Conservation (phyloP, 2,888 invertebrate genomes). For the Cremastinae sp. region DNA sequence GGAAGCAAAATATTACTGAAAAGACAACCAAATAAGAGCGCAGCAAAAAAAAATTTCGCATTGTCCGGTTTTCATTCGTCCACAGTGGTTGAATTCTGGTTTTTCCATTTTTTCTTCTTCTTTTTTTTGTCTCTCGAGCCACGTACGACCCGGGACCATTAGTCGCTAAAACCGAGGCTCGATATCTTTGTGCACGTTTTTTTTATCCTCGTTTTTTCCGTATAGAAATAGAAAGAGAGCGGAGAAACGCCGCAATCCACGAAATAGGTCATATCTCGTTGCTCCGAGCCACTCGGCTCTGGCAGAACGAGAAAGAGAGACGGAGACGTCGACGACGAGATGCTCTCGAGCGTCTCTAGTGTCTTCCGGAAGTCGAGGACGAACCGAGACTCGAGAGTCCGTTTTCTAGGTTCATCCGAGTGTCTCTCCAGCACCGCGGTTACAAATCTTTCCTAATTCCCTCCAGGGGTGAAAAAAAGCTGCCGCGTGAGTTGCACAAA, state of each 20-base stretch:
- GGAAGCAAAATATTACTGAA: too few relatives aligned
- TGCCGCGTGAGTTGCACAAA: neutral
- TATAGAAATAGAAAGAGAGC: neutral
- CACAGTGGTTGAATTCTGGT: constrained; percentile 37
- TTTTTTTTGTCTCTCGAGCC: constrained; percentile 4
- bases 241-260: constrained; percentile 52
- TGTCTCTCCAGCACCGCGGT: constrained; percentile 52
- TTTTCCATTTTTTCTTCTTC: neutral
- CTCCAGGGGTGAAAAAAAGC: neutral
- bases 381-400: constrained; percentile 48
- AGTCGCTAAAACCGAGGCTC: constrained; percentile 14
- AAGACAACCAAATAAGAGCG: too few relatives aligned
- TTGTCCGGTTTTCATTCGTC: constrained; percentile 50
- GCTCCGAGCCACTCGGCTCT: constrained; percentile 35
- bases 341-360: constrained; percentile 42
- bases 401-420: constrained; percentile 57
- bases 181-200: neutral
- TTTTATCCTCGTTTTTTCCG: too few relatives aligned
- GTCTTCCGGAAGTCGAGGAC: constrained; percentile 53
- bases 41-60: constrained; percentile 30
- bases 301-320: constrained; percentile 14
- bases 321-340: constrained; percentile 3
- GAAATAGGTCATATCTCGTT: constrained; percentile 71
- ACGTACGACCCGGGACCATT: constrained; percentile 43
- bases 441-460: constrained; percentile 41